Evolutionary conservation across 2,113 vertebrate genomes (phyloP).

Genomic region (Rhea pennata): DNA sequence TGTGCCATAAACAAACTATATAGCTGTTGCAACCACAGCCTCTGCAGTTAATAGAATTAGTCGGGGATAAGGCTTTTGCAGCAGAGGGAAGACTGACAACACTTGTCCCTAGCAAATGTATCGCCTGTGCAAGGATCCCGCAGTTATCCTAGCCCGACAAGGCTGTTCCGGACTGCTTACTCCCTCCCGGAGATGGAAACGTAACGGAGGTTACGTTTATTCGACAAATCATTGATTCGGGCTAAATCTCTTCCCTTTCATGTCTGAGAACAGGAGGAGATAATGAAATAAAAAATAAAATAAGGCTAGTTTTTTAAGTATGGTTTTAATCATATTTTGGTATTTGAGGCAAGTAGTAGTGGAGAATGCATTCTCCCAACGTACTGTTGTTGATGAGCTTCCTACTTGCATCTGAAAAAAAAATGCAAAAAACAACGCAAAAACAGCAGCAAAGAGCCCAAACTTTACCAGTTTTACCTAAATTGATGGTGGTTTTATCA

Average conservation of each 20-base stretch:
- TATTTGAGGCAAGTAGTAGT: background rate
- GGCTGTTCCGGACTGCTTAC: background rate
- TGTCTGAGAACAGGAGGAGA: background rate
- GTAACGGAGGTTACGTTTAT: background rate
- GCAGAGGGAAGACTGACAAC: background rate
- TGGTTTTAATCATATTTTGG: background rate
- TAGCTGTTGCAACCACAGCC: background rate
- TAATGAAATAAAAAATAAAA: background rate
- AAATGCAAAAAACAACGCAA: background rate
- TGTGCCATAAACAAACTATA: constrained; percentile 43
- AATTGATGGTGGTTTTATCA: background rate
- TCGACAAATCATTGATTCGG: background rate
- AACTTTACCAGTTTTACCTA: background rate
- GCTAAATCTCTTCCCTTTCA: background rate
- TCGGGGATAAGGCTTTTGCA: background rate
- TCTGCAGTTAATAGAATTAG: background rate
- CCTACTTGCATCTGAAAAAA: background rate
- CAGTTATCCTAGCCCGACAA: accelerated
- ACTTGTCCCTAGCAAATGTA: background rate
- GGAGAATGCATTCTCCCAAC: background rate
- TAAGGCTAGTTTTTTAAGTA: background rate
- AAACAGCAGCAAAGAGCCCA: background rate
- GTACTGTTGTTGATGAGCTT: background rate
- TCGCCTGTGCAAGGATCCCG: background rate
- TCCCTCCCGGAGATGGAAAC: background rate